Base-by-base conservation (phyloP, 2,797 vertebrate genomes). In the Xiphophorus birchmanni region DNA sequence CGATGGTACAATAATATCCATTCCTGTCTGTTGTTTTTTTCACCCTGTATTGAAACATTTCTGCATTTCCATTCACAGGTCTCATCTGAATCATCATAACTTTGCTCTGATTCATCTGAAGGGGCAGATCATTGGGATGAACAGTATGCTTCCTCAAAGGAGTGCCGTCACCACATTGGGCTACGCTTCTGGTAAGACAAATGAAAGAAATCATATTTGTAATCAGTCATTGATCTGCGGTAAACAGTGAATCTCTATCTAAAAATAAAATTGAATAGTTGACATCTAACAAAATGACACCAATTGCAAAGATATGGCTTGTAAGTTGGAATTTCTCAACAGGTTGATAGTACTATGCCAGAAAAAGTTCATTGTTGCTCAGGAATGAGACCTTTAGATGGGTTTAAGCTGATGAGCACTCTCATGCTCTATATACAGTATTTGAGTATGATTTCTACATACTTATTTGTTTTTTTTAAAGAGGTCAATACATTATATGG, bases 141-240 rank as follows among this genome's bases (percentile, higher is more conserved):
- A 73, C 85, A 96, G 92, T 88, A 97, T 96, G 96, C 94, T 96
- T 88, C 95, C 96, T 15, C 96, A 96, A 82, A 95, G 96, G 93
- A 95, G 87, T 73, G 92, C 95, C 37, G 90, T 95, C 5, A 78
- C 94, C 73, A 91, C 96, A 17, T 89, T 97, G 89, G 94, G 91
- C 88, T 92, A 88, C 72, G 81, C 87, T 82, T 94, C 95, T 93
- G 96, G 97, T 97, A 95, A 85, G 85, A 85, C 48, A 60, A 47
- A 26, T 26, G 32, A 45, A 37, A 18, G 44, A 71, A 47, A 48
- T 26, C 37, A n/a, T 40, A 17, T 48, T 47, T 1, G 13, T 45
- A 44, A 45, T 72, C 26, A 29, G 13, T 73, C n/a, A 8, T 8
- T 32, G 23, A 44, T 71, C 67, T 44, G 4, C 44, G 1, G 44